phyloP scores from a whole-genome alignment of 2,113 vertebrate species.

The Lipophrys pholis region DNA sequence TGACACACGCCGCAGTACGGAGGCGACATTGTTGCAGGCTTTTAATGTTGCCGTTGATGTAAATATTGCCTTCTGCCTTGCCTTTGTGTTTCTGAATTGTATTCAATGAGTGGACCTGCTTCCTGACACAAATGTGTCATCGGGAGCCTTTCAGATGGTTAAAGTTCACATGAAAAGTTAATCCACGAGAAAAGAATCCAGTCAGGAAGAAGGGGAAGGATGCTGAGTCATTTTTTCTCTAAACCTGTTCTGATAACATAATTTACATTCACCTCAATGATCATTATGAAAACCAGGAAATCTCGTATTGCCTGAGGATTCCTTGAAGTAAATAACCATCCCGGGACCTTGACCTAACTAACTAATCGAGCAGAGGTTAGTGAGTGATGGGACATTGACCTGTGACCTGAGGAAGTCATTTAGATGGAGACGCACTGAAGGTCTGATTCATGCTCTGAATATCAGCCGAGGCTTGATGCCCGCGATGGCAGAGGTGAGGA shows the following conservation, averaged over 20 bases:
- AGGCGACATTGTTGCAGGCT: slow-evolving; percentile 71
- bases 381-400: slow-evolving; percentile 75
- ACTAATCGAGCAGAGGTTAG: slow-evolving; percentile 50
- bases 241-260: neutral
- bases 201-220: slow-evolving; percentile 33
- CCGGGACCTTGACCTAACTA: slow-evolving; percentile 45
- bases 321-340: slow-evolving; percentile 49
- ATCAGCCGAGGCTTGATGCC: slow-evolving; percentile 67
- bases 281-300: slow-evolving; percentile 20
- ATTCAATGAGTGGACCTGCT: slow-evolving; percentile 61
- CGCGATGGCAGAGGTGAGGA: slow-evolving; percentile 61
- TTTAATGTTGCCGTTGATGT: slow-evolving; percentile 83
- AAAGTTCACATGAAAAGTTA: slow-evolving; percentile 37
- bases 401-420: slow-evolving; percentile 85
- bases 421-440: slow-evolving; percentile 77
- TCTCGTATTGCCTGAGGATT: slow-evolving; percentile 20
- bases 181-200: slow-evolving; percentile 34
- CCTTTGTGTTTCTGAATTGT: slow-evolving; percentile 77
- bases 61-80: slow-evolving; percentile 75
- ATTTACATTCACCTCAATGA: no score
- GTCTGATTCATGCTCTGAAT: slow-evolving; percentile 69
- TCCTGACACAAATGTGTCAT: slow-evolving; percentile 84
- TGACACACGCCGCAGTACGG: slow-evolving; percentile 59
- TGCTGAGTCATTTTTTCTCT: slow-evolving; percentile 49
- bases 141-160: slow-evolving; percentile 61